phyloP scores from a whole-genome alignment of 2,888 invertebrate genomes.

The Microctonus aethiopoides region DNA sequence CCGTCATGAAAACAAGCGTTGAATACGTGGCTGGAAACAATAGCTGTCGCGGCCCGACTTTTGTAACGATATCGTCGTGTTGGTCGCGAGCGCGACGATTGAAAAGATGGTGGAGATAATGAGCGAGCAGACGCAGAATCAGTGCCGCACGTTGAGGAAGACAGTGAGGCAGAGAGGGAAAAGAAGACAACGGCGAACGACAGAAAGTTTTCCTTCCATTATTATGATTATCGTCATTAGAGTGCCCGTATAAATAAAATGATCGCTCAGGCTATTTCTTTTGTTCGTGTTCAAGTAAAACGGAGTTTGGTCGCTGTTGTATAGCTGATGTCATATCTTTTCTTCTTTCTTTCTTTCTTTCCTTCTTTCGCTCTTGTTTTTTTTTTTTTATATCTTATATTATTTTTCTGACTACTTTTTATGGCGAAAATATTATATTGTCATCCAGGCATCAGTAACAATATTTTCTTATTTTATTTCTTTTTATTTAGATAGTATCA shows the following conservation, averaged over 20 bases:
- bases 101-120: conserved; percentile 44
- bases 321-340: conserved; percentile 13
- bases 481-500: neutral
- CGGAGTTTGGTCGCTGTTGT: conserved; percentile 19
- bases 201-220: conserved; percentile 43
- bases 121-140: conserved; percentile 27
- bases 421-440: neutral
- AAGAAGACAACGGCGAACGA: conserved; percentile 6
- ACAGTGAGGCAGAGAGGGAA: conserved; percentile 14
- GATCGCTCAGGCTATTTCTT: conserved; percentile 49
- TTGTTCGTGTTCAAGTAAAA: conserved; percentile 46
- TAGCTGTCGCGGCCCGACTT: conserved; percentile 46
- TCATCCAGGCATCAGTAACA: neutral
- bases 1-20: conserved; percentile 26
- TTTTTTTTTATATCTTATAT: conserved; percentile 22
- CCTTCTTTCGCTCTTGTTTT: neutral
- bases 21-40: conserved; percentile 46
- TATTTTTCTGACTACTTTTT: neutral
- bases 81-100: conserved; percentile 41
- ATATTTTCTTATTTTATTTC: neutral
- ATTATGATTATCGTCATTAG: conserved; percentile 58
- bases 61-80: conserved; percentile 49
- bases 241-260: conserved; percentile 58
- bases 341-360: neutral
- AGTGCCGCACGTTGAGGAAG: neutral